A percentile compares a stretch with the other conserved stretches of the same genome.
Conservation (phyloP, 2,113 vertebrate species). For the Microcebus ravelobensis region DNA sequence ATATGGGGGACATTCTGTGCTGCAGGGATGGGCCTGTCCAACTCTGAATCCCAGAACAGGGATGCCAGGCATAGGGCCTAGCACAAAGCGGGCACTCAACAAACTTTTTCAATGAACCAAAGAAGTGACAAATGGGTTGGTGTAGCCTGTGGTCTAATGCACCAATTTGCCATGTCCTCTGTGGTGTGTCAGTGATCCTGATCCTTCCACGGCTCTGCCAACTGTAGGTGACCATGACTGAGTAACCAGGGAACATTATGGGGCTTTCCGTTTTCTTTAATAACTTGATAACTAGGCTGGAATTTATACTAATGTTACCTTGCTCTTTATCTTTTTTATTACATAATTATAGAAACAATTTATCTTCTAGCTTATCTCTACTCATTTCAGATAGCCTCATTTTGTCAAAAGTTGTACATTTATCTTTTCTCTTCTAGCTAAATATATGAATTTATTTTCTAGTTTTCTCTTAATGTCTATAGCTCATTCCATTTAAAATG, state of each 20-base stretch:
- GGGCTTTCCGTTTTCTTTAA: not conserved
- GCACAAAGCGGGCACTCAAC: not conserved
- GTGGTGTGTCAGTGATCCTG: not conserved
- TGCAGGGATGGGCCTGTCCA: not conserved
- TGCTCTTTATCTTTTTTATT: not conserved
- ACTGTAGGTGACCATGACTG: not conserved
- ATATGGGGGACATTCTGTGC: not conserved
- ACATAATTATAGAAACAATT: not conserved
- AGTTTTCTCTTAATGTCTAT: not conserved
- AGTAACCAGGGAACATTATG: not conserved
- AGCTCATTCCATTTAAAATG: conserved; percentile 10
- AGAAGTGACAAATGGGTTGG: not conserved
- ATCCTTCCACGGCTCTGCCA: not conserved
- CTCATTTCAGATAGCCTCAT: not conserved
- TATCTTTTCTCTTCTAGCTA: conserved; percentile 1
- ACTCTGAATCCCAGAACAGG: not conserved
- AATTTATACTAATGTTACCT: not conserved
- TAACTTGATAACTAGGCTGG: not conserved
- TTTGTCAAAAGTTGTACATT: not conserved
- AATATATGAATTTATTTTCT: conserved; percentile 12
- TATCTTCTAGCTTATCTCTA: not conserved
- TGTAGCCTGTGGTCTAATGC: not conserved
- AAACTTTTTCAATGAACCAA: not conserved
- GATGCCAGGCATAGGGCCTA: not conserved
- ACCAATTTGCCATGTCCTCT: not conserved